Conservation (phyloP, 2,888 invertebrate species). For the Itoplectis maculator region DNA sequence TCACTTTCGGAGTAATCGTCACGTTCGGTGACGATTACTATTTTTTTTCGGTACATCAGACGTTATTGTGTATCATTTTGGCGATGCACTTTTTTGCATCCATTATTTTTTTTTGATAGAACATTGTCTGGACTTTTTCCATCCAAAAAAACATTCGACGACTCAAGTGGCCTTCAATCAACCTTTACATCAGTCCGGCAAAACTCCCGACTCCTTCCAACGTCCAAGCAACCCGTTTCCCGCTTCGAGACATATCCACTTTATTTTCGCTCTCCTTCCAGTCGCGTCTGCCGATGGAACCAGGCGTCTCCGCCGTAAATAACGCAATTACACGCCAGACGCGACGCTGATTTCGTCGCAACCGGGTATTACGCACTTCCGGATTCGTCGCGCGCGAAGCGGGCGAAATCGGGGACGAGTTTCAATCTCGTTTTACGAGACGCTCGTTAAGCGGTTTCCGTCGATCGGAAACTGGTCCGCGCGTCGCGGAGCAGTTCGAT, state of each 20-base stretch:
- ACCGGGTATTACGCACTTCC: conserved; percentile 6
- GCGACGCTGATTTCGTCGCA: not conserved
- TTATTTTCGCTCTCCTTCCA: not conserved
- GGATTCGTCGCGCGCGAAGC: not conserved
- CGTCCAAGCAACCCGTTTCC: no score
- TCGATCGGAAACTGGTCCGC: not conserved
- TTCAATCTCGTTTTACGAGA: conserved; percentile 6
- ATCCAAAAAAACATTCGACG: no score
- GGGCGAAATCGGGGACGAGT: not conserved
- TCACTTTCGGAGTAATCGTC: no score
- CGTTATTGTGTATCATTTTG: no score
- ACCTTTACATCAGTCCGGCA: no score
- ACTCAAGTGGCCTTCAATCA: no score
- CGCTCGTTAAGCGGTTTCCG: not conserved
- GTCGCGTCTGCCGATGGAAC: not conserved
- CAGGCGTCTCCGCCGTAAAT: not conserved
- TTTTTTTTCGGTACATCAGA: no score
- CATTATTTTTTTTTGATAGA: no score
- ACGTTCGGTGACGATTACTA: no score
- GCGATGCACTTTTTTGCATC: no score
- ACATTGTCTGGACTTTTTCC: no score
- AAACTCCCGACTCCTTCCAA: not conserved
- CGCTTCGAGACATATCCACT: not conserved
- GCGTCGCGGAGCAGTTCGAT: no score
- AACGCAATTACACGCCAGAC: not conserved